phyloP scores from a whole-genome alignment of 2,888 invertebrate species.

The Oligia latruncula region DNA sequence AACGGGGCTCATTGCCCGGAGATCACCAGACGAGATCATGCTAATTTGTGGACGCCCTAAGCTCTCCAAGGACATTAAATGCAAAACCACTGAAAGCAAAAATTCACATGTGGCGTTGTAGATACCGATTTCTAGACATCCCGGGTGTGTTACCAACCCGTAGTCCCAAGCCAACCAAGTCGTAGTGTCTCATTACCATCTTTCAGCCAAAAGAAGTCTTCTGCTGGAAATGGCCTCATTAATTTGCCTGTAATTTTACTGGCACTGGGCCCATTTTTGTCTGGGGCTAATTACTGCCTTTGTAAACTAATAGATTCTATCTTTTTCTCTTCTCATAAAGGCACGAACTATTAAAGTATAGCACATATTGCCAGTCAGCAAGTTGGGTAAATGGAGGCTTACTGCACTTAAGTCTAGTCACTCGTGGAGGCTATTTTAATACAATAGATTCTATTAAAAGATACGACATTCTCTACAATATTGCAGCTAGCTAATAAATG shows the following conservation, averaged over 20 bases:
- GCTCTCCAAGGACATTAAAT: conserved; percentile 1
- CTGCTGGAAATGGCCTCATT: background rate
- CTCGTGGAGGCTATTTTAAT: background rate
- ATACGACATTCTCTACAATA: conserved; percentile 29
- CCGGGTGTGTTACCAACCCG: background rate
- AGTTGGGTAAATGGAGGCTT: background rate
- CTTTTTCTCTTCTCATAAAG: background rate
- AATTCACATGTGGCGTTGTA: background rate
- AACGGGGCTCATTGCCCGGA: background rate
- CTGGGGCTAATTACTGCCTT: background rate
- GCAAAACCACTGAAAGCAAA: background rate
- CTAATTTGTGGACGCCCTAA: conserved; percentile 2
- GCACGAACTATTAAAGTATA: background rate
- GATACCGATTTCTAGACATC: too few species aligned
- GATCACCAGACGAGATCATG: background rate
- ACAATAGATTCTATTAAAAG: conserved; percentile 45
- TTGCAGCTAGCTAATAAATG: conserved; percentile 21
- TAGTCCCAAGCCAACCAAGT: background rate
- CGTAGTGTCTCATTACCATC: too few species aligned
- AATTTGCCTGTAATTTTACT: background rate
- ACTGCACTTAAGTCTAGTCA: too few species aligned
- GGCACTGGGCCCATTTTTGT: background rate
- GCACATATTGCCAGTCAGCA: background rate
- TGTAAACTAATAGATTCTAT: background rate
- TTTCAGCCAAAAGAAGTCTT: too few species aligned